Evolutionary conservation across 2,797 vertebrate genomes (phyloP).

Genomic region (Botia kubotai): DNA sequence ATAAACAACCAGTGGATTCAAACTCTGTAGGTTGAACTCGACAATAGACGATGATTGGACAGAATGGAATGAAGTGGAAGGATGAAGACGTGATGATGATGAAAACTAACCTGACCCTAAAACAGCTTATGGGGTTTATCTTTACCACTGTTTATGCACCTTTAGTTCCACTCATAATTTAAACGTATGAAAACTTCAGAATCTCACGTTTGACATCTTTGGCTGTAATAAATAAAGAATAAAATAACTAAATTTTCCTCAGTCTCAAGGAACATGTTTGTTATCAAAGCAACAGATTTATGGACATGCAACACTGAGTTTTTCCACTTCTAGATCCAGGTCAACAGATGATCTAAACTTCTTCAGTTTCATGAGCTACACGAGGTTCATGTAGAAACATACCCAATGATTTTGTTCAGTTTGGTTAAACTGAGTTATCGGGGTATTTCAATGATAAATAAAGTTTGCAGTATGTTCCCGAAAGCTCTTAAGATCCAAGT

Average conservation of each 20-base stretch:
- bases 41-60: constrained; percentile 27
- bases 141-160: not conserved
- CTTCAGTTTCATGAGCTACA: not conserved
- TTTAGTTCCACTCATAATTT: not conserved
- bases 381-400: constrained; percentile 17
- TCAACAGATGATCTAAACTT: constrained; percentile 35
- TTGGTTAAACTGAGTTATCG: constrained; percentile 13
- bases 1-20: constrained; percentile 49
- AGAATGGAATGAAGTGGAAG: not conserved
- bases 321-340: constrained; percentile 48
- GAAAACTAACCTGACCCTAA: not conserved
- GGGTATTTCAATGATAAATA: not conserved
- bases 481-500: too few species aligned
- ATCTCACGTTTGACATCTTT: not conserved
- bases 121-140: too few species aligned
- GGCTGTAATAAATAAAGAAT: too few species aligned
- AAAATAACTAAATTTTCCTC: too few species aligned
- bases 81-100: not conserved
- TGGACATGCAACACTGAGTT: constrained; percentile 6
- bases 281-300: constrained; percentile 19
- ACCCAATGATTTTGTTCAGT: constrained; percentile 1
- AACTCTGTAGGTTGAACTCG: constrained; percentile 3
- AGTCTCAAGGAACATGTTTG: too few species aligned
- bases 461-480: not conserved
- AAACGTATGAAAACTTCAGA: not conserved